Evolutionary conservation across 2,888 invertebrate genomes (phyloP).

Genomic region (Apeira syringaria): DNA sequence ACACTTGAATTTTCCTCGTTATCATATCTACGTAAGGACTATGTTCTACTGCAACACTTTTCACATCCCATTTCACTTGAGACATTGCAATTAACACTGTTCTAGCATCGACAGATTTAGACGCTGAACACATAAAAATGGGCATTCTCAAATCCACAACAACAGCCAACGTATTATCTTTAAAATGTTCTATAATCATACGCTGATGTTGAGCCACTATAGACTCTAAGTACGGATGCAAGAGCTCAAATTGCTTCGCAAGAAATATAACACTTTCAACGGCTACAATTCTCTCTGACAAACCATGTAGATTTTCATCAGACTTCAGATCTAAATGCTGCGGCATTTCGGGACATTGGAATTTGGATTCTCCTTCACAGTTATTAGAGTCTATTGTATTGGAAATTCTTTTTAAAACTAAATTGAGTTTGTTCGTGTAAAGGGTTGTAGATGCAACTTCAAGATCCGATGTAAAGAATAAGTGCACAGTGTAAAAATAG

Average conservation of each 20-base stretch:
- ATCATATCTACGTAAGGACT: conserved; percentile 93
- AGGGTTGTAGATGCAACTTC: conserved; percentile 81
- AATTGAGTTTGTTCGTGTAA: conserved; percentile 87
- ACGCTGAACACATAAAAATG: conserved; percentile 93
- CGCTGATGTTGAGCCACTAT: conserved; percentile 89
- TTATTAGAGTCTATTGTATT: conserved; percentile 85
- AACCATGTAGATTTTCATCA: conserved; percentile 90
- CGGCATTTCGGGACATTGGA: conserved; percentile 52
- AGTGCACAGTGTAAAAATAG: conserved; percentile 94
- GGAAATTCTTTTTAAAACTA: conserved; percentile 90
- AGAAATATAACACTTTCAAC: conserved; percentile 97
- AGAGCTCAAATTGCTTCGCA: conserved; percentile 92
- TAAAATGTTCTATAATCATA: conserved; percentile 88
- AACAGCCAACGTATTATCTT: conserved; percentile 88
- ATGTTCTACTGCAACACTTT: conserved; percentile 97
- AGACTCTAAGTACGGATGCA: conserved; percentile 93
- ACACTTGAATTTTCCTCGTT: conserved; percentile 89
- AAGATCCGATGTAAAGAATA: conserved; percentile 92
- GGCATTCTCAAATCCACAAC: conserved; percentile 91
- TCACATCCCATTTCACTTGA: conserved; percentile 97
- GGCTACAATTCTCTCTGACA: conserved; percentile 94
- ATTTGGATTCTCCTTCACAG: conserved; percentile 49
- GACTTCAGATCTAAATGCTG: conserved; percentile 55
- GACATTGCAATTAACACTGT: conserved; percentile 93
- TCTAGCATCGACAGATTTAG: conserved; percentile 90